These are phyloP conservation scores for Berghia stephanieae DNA, from an alignment of 1,140 invertebrate genomes.

Conservation along the genomic window DNA sequence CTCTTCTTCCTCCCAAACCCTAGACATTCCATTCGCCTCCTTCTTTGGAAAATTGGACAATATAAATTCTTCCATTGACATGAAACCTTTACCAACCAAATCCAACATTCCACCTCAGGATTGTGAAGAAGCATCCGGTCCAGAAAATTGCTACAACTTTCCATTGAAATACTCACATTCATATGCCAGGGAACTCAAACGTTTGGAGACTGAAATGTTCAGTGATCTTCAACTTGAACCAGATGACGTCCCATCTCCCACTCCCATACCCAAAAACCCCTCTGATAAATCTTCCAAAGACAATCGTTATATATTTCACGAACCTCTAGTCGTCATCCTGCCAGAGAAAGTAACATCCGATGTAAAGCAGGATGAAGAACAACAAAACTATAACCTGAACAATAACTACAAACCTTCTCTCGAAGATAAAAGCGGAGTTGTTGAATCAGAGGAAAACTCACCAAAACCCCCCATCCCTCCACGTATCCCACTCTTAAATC, in stretches of 20 bases:
- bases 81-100: too few species aligned
- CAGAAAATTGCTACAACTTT: not conserved
- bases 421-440: not conserved
- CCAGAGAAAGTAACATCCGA: not conserved
- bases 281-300: not conserved
- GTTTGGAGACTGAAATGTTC: not conserved
- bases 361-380: not conserved
- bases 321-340: not conserved
- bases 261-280: not conserved
- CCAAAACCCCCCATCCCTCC: conserved; percentile 4
- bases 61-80: too few species aligned
- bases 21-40: conserved; percentile 8
- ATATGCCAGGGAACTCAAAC: not conserved
- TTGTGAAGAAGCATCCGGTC: not conserved
- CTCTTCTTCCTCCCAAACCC: not conserved
- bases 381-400: not conserved
- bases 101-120: too few species aligned
- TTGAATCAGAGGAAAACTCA: not conserved
- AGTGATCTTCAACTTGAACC: not conserved
- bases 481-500: not conserved
- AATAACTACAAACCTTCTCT: conserved; percentile 17
- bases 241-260: not conserved
- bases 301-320: not conserved
- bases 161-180: not conserved
- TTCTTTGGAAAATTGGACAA: not conserved